Conservation (phyloP, 1,140 invertebrate species). For the Coenobita brevimanus region DNA sequence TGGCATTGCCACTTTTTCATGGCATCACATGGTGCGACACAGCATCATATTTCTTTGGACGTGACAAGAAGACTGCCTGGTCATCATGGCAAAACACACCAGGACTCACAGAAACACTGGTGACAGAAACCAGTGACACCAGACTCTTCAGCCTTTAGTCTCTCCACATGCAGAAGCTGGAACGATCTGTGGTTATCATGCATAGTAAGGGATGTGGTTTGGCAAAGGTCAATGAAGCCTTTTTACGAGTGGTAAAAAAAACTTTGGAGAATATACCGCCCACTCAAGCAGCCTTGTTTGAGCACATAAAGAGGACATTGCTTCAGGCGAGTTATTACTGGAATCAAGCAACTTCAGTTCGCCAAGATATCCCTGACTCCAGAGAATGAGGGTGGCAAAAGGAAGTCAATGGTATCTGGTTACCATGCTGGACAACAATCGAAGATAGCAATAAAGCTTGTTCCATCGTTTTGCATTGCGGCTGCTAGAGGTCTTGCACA, state of each 20-base stretch:
- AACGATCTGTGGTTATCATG: constrained; percentile 23
- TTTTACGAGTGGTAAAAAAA: constrained; percentile 6
- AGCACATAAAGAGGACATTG: too few relatives aligned
- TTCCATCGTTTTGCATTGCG: neutral
- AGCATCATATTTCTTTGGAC: neutral
- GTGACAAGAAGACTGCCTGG: constrained; percentile 17
- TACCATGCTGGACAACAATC: too few relatives aligned
- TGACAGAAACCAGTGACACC: neutral
- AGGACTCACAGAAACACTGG: constrained; percentile 14
- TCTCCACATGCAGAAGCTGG: constrained; percentile 4
- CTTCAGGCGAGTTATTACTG: too few relatives aligned
- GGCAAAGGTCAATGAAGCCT: neutral
- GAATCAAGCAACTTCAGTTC: too few relatives aligned
- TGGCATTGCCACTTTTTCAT: neutral
- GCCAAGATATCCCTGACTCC: neutral
- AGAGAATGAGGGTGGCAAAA: neutral
- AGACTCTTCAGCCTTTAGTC: neutral
- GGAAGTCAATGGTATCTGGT: neutral
- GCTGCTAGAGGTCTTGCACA: too few relatives aligned
- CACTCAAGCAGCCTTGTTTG: neutral
- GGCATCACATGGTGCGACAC: neutral
- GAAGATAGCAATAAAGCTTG: constrained; percentile 1
- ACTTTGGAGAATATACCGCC: neutral
- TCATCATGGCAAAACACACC: constrained; percentile 10
- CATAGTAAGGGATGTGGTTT: too few relatives aligned